phyloP scores from a whole-genome alignment of 2,888 invertebrate species.

The Poecilus cupreus region DNA sequence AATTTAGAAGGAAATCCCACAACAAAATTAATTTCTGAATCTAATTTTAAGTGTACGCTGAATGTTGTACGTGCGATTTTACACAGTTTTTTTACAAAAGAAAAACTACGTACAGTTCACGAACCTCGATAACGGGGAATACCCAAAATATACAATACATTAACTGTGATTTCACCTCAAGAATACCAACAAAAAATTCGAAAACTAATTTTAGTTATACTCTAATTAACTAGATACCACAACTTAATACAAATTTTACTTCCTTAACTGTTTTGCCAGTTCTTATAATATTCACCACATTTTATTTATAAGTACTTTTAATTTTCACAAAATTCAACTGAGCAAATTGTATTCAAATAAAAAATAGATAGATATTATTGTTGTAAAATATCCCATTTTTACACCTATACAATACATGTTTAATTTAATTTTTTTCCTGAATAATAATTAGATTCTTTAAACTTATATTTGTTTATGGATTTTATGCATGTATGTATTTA shows the following conservation, averaged over 20 bases:
- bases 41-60: too few relatives aligned
- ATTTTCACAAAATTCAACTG: too few relatives aligned
- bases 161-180: neutral
- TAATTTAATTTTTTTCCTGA: too few relatives aligned
- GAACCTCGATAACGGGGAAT: neutral
- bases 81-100: neutral
- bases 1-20: constrained; percentile 14
- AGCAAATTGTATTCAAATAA: too few relatives aligned
- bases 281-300: neutral
- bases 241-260: neutral
- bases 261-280: neutral
- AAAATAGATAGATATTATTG: too few relatives aligned
- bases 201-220: neutral
- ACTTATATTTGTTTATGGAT: too few relatives aligned
- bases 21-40: neutral
- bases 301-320: neutral
- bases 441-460: too few relatives aligned
- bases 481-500: too few relatives aligned
- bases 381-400: too few relatives aligned
- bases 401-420: too few relatives aligned
- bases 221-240: too few relatives aligned
- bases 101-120: neutral
- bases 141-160: neutral
- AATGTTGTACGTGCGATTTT: neutral
- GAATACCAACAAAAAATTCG: neutral